Base-by-base conservation (phyloP, 1,140 invertebrate species). In the Cotesia glomerata region DNA sequence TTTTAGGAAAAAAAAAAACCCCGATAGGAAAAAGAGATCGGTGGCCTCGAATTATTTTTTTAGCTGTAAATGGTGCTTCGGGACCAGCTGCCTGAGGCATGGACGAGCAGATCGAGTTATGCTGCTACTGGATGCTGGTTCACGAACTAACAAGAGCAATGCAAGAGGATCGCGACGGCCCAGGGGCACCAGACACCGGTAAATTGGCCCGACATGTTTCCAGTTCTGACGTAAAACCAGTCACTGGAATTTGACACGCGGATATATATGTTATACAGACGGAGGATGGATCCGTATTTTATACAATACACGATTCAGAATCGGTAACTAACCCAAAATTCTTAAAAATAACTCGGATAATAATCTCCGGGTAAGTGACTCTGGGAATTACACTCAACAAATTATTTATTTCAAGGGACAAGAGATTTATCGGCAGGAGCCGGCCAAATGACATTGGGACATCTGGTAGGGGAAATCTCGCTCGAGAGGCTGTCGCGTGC, bases 151-250 rank as follows among this genome's bases (percentile, higher is more conserved):
- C 56, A 58, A 58, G 56, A 58, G 56, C 9, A 62, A 34, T 62
- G 4, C 59, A 14, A 36, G 52, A 13, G 52, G 5, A 18, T 56
- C 3, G 35, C 59, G 32, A 36, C 32, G 62, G 63, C 78, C 78
- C 77, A 77, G 71, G 73, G 78, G 79, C 79, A 75, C 65, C 79
- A 80, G 78, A 80, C 79, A 80, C 76, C 78, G 77, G 79, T 78
- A 80, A 80, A 80, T 80, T 80, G 79, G 79, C 64, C 71, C 71
- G 79, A 80, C 78, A 80, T 80, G 79, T 80, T 80, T 64, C n/a
- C 62, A 62, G 45, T 71, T 80, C 76, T 78, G 74, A 81, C 77
- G 79, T 81, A 81, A 81, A 81, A 81, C 79, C 79, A 81, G 77
- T 81, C 75, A 77, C 72, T 77, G 59, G 78, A 78, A 79, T 75